Evolutionary conservation across 2,113 vertebrate genomes (phyloP), one percentile per base, ranked within the genome.

Genomic region (Thermophis baileyi): DNA sequence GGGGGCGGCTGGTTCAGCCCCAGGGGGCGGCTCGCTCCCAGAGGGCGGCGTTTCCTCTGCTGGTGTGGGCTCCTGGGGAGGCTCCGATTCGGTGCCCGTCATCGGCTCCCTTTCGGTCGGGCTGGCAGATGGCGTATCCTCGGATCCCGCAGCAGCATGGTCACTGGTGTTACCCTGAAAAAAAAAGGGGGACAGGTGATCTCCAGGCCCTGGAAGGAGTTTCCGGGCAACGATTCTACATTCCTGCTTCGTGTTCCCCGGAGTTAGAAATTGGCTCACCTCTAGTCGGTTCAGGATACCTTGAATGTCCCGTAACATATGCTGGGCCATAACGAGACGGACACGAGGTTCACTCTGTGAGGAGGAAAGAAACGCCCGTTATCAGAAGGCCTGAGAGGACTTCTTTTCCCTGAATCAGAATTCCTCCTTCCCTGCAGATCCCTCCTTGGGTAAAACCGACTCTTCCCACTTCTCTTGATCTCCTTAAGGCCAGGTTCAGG

Each of bases 301-400:
- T 91, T 98, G 98, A 57, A 98, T 97, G 47, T 99, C 98, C 90
- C 98, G 97, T 89, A 99, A 97, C 97, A 99, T 97, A 93, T 98
- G 98, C 96, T 99, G 98, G 6, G 98, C 98, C 96, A 99, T 95
- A 60, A 99, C 97, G 69, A 99, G 98, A 91, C 99, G 97, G 50
- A 99, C 97, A n/a, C 99, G 97, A 0, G 99, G 98, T 94, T 99
- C 99, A 24, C 99, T 99, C 97, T 99, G 97, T 50, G 98, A 85
- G 30, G 0, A 89, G 11, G 35, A 8, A 51, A 6, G 53, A 81
- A 30, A 20, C 2, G 53, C 1, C n/a, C 7, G 0, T 24, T 1
- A 63, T 55, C 12, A 22, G 27, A 9, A 46, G 6, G 16, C 88
- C 7, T 18, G 47, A 10, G 46, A 27, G 7, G 50, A 69, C 16